These are phyloP conservation scores for Batillaria attramentaria DNA, from an alignment of 1,140 invertebrate genomes.

Conservation along the genomic window DNA sequence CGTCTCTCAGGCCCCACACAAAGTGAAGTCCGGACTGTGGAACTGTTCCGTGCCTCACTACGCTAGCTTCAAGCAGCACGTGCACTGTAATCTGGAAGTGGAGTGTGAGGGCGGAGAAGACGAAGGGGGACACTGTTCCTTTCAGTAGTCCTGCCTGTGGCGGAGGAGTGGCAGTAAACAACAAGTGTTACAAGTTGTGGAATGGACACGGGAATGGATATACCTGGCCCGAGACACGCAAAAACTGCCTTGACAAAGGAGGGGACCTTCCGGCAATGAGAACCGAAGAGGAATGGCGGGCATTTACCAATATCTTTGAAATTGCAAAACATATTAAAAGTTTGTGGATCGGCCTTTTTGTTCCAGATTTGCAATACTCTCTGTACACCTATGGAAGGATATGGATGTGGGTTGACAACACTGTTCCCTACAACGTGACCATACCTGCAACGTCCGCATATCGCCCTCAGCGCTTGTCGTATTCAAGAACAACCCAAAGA, in stretches of 20 bases:
- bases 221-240: neutral
- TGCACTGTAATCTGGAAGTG: conserved; percentile 5
- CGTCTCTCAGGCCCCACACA: neutral
- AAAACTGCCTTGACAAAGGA: neutral
- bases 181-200: too few species aligned
- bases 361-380: neutral
- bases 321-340: neutral
- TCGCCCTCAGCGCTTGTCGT: too few species aligned
- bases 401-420: conserved; percentile 16
- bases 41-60: conserved; percentile 22
- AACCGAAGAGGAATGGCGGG: neutral
- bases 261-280: neutral
- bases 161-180: neutral
- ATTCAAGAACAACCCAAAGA: neutral
- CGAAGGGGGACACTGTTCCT: neutral
- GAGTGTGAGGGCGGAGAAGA: conserved; percentile 16
- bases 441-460: too few species aligned
- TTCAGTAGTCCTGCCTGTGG: neutral
- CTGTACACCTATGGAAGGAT: too few species aligned
- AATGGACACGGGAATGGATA: too few species aligned
- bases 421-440: too few species aligned
- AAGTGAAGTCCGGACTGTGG: neutral
- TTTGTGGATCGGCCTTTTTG: neutral
- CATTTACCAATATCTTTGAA: neutral
- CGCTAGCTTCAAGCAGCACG: conserved; percentile 10